phyloP scores from a whole-genome alignment of 2,113 vertebrate genomes.

The Eupsittula cactorum region DNA sequence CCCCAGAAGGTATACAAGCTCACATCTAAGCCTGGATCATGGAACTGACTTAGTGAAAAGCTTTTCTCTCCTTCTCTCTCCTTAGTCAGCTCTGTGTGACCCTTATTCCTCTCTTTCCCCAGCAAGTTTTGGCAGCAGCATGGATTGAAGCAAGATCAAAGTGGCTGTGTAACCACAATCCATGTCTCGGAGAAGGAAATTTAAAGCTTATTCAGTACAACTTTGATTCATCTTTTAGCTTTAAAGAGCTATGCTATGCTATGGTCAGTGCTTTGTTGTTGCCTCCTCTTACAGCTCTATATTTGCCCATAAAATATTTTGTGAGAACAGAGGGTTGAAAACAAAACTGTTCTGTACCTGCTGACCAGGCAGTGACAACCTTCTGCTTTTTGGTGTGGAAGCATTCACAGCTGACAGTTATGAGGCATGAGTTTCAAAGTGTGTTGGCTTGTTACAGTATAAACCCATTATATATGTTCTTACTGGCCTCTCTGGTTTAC shows the following conservation, averaged over 20 bases:
- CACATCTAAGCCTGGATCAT: not conserved
- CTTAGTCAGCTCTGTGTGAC: not conserved
- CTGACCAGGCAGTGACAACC: not conserved
- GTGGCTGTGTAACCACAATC: constrained; percentile 1
- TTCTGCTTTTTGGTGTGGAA: not conserved
- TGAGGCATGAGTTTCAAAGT: not conserved
- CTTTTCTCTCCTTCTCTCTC: not conserved
- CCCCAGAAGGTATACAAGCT: not conserved
- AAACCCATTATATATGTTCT: not conserved
- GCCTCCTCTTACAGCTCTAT: not conserved
- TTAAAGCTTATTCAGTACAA: constrained; percentile 8
- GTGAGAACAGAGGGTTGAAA: not conserved
- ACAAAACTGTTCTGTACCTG: not conserved
- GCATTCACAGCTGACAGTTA: not conserved
- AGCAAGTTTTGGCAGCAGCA: not conserved
- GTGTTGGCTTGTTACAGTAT: not conserved
- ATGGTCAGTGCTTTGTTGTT: not conserved
- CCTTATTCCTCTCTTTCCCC: not conserved
- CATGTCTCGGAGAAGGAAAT: not conserved
- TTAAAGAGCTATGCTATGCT: not conserved
- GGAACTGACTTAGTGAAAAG: not conserved
- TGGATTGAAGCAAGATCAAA: not conserved
- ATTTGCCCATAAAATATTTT: constrained; percentile 27
- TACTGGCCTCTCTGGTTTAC: not conserved
- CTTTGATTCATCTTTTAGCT: constrained; percentile 15